These are phyloP conservation scores for Dryoscopus gambensis DNA, from an alignment of 2,113 vertebrate species.

Conservation along the genomic window DNA sequence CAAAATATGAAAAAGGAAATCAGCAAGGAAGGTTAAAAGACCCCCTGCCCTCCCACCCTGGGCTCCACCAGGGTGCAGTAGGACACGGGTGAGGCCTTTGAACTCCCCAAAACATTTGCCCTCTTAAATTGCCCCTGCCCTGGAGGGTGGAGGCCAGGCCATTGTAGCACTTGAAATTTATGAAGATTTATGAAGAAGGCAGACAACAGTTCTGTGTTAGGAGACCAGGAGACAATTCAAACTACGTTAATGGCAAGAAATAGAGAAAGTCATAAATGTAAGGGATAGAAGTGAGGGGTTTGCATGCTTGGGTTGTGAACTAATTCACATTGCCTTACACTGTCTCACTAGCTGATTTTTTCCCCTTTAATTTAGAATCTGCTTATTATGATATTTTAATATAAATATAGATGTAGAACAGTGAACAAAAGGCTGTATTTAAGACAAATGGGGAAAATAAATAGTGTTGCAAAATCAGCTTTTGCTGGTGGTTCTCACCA, in stretches of 20 bases:
- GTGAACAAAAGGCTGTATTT: neutral
- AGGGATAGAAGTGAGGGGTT: neutral
- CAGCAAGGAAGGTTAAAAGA: neutral
- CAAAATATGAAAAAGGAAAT: neutral
- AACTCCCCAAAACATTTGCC: slow-evolving; percentile 6
- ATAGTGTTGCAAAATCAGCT: neutral
- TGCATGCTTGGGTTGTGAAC: neutral
- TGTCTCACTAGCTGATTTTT: neutral
- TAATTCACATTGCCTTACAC: neutral
- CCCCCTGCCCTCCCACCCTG: neutral
- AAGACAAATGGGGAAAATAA: neutral
- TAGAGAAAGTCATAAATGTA: neutral
- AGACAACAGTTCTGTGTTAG: slow-evolving; percentile 19
- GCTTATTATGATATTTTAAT: neutral
- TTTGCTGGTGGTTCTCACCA: neutral
- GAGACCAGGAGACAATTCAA: slow-evolving; percentile 17
- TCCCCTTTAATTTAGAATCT: neutral
- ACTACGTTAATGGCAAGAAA: slow-evolving; percentile 8
- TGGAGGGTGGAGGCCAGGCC: neutral
- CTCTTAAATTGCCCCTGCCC: neutral
- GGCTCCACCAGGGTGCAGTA: neutral
- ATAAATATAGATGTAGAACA: neutral
- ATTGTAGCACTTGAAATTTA: slow-evolving; percentile 40
- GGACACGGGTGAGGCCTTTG: neutral
- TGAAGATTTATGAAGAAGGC: slow-evolving; percentile 44